Conservation (phyloP, 2,888 invertebrate genomes). For the Drosophila mettleri region DNA sequence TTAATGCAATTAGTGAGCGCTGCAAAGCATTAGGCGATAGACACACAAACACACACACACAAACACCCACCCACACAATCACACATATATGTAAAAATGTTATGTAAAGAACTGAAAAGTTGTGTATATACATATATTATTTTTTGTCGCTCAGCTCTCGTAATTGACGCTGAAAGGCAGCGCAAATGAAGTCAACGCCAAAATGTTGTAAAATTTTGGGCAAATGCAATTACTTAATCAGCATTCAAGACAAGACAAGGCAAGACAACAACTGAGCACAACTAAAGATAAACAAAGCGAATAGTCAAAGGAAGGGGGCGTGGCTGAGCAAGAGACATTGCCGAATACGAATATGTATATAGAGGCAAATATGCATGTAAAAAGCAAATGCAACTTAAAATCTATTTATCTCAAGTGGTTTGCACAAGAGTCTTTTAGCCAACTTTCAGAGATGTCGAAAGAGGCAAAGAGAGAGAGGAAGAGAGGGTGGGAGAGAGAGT, state of each 20-base stretch:
- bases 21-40: constrained; percentile 69
- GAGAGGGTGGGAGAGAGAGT: neutral
- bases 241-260: no score
- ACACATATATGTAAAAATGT: constrained; percentile 19
- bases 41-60: constrained; percentile 28
- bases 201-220: constrained; percentile 71
- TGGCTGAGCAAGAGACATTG: neutral
- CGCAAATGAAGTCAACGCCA: constrained; percentile 77
- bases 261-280: constrained; percentile 32
- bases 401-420: constrained; percentile 74
- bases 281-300: constrained; percentile 27
- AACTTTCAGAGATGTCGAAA: constrained; percentile 26
- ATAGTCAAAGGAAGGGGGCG: neutral
- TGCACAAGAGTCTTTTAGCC: constrained; percentile 51
- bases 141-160: constrained; percentile 58
- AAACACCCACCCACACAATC: constrained; percentile 29
- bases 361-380: constrained; percentile 10
- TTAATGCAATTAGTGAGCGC: constrained; percentile 74
- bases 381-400: constrained; percentile 56
- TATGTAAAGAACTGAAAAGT: constrained; percentile 23
- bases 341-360: neutral
- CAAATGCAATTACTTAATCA: constrained; percentile 79
- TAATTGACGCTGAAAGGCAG: constrained; percentile 76
- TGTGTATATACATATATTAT: constrained; percentile 13
- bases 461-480: neutral